Base-by-base conservation (phyloP, 2,797 vertebrate species). In the Pitangus sulphuratus region DNA sequence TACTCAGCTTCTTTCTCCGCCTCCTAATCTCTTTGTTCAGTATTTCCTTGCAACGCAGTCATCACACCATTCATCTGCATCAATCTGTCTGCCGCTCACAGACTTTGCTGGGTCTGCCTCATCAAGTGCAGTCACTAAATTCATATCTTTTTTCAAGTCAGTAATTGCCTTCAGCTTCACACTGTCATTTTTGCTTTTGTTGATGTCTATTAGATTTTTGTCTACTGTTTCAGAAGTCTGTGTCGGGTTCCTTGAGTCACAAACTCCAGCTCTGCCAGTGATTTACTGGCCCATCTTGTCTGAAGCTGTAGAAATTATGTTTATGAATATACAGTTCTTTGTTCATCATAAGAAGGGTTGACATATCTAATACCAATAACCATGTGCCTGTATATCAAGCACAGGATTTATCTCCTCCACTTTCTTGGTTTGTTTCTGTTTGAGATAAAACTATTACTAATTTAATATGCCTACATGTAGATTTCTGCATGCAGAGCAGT, bases 1-100 rank as follows among this genome's bases (percentile, higher is more conserved):
- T 86, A 26, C 71, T 91, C 24, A 4, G 39, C 40, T 80, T 80
- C 53, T 90, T 85, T 81, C 85, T 60, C 89, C 0, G 1, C 79
- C 76, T 80, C 84, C 70, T 90, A 76, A 88, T 95, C 65, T 85
- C 91, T 94, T 96, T 96, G 92, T 96, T 97, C 75, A 28, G 50
- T 56, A 58, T 94, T 90, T 87, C 30, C 79, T 89, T 1, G 2
- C 42, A 11, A 48, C 71, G 42, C 20, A 44, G 44, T 58, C 91
- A 76, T 82, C 69, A 51, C 83, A 77, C 57, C 15, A 89, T 90
- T 91, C 70, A 87, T 85, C 40, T 84, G 58, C 60, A 72, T 89
- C 89, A 88, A 81, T 58, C 88, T 93, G 72, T 62, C 71, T 76
- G 82, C 53, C 1, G 9, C 69, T 95, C 51, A 16, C 93, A 96